Percentiles rank a stretch among this genome's conserved stretches.
Evolutionary conservation across 2,797 vertebrate genomes (phyloP).

Genomic region (Otolemur crassicaudatus): DNA sequence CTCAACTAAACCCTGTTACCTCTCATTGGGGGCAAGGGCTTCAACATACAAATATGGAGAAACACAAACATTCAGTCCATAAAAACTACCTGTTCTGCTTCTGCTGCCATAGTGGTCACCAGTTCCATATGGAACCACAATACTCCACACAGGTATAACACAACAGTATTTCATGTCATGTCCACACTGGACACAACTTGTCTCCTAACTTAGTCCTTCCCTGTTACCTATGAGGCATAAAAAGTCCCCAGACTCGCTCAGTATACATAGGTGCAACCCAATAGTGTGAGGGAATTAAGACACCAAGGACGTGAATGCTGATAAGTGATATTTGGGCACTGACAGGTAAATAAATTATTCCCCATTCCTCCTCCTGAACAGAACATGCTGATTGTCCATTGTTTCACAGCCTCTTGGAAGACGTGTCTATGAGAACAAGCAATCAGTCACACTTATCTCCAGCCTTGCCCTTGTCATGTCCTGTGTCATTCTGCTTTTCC

Average conservation of each 20-base stretch:
- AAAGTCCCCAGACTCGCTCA: not conserved
- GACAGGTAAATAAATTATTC: not conserved
- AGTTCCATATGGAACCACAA: rapidly evolving
- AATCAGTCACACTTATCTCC: rapidly evolving
- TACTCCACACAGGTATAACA: not conserved
- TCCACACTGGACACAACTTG: rapidly evolving
- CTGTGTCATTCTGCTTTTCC: not conserved
- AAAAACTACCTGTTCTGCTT: not conserved
- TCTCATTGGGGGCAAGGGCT: not conserved
- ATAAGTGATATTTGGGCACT: not conserved
- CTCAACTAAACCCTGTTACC: not conserved
- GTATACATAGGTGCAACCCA: rapidly evolving
- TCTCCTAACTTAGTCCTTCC: not conserved
- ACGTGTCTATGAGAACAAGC: rapidly evolving
- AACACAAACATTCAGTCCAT: not conserved
- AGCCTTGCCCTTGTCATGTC: not conserved
- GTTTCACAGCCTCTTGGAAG: not conserved
- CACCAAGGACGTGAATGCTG: rapidly evolving
- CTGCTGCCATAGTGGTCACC: rapidly evolving
- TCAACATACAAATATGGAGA: not conserved
- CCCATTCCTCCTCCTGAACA: rapidly evolving
- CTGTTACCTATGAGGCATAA: not conserved
- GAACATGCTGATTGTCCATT: rapidly evolving
- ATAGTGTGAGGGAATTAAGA: rapidly evolving
- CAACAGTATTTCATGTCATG: rapidly evolving